Percentiles rank a stretch among this genome's conserved stretches.
These are phyloP conservation scores for Beroe forskalii DNA, from an alignment of 37 sponge, comb jelly and placozoan species.

Conservation along the genomic window DNA sequence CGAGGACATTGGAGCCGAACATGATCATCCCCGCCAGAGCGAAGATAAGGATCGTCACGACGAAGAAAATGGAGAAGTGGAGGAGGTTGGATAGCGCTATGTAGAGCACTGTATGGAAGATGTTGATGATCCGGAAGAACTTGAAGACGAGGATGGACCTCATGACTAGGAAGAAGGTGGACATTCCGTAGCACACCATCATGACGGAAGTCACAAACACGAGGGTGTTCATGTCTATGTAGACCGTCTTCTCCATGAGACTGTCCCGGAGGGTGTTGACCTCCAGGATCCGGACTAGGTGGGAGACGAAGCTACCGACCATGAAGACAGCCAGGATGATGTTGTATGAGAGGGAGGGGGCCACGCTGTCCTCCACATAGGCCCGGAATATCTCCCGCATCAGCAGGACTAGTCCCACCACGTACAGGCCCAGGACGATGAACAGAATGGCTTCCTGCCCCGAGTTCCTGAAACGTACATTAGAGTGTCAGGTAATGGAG, in stretches of 20 bases:
- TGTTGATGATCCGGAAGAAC: constrained; percentile 59
- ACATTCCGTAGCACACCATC: constrained; percentile 35
- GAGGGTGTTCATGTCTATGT: not conserved
- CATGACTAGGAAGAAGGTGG: constrained; percentile 43
- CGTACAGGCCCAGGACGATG: not conserved
- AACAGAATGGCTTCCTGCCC: constrained; percentile 54
- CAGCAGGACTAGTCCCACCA: constrained; percentile 36
- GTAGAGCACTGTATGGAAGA: constrained; percentile 28
- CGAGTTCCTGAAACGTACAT: constrained; percentile 52
- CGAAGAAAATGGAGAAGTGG: constrained; percentile 1
- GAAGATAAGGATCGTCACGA: constrained; percentile 45
- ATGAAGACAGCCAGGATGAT: constrained; percentile 43
- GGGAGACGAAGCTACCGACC: constrained; percentile 19
- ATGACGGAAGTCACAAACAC: not conserved
- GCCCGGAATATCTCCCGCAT: constrained; percentile 32
- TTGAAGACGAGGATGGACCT: constrained; percentile 39
- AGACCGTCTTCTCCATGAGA: constrained; percentile 1
- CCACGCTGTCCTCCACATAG: constrained; percentile 23
- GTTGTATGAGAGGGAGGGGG: constrained; percentile 62
- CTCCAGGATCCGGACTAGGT: constrained; percentile 37
- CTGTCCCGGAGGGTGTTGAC: constrained; percentile 25
- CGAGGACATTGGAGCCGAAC: constrained; percentile 31
- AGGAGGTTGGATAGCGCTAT: constrained; percentile 30
- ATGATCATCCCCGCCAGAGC: constrained; percentile 47
- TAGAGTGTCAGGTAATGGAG: constrained; percentile 2